phyloP scores from a whole-genome alignment of 2,888 invertebrate species.

The Drosophila mulleri region DNA sequence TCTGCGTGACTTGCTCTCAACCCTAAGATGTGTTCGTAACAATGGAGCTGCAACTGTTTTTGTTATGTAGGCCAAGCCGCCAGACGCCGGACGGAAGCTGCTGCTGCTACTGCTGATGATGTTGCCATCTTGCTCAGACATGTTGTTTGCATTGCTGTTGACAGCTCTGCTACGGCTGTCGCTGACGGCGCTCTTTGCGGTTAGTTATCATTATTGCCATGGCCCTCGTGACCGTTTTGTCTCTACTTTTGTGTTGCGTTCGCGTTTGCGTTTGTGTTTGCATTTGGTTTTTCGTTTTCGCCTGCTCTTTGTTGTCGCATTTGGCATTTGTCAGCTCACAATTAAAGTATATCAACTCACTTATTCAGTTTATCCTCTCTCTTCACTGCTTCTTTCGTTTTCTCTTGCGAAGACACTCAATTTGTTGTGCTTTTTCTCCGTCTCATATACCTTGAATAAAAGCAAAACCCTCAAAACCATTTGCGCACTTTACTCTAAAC shows the following conservation, averaged over 20 bases:
- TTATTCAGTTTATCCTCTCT: constrained; percentile 19
- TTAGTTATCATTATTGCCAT: constrained; percentile 73
- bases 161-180: constrained; percentile 17
- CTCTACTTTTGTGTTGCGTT: constrained; percentile 34
- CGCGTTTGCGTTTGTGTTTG: not conserved
- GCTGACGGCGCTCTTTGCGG: constrained; percentile 62
- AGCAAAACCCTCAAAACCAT: constrained; percentile 58
- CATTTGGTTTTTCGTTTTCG: constrained; percentile 8
- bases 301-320: constrained; percentile 53
- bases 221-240: constrained; percentile 58
- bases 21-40: constrained; percentile 21
- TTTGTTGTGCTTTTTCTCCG: not conserved
- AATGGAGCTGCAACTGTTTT: constrained; percentile 69
- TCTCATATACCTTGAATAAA: not conserved
- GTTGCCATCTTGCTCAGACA: constrained; percentile 51
- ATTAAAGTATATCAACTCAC: constrained; percentile 65
- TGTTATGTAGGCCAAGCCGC: constrained; percentile 71
- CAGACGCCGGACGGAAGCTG: constrained; percentile 63
- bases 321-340: constrained; percentile 70
- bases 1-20: not conserved
- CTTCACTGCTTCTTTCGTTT: not conserved
- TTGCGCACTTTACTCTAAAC: constrained; percentile 69
- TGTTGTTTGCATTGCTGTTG: constrained; percentile 38
- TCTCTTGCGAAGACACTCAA: constrained; percentile 1
- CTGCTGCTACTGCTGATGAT: constrained; percentile 18